phyloP scores from a whole-genome alignment of 2,888 invertebrate genomes.

The Drosophila tripunctata region DNA sequence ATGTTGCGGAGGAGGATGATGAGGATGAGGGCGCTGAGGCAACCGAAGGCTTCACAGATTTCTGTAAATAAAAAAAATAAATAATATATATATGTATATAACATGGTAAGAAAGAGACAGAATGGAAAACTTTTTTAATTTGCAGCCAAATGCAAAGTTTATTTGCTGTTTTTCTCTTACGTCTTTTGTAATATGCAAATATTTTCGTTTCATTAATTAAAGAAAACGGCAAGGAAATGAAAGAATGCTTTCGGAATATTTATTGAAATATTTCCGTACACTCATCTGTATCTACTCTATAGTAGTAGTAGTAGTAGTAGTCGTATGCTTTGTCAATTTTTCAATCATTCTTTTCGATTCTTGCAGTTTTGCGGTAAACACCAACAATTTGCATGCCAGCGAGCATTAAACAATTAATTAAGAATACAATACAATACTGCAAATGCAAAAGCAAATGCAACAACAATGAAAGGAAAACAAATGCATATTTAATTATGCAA shows the following conservation, averaged over 20 bases:
- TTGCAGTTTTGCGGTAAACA: slow-evolving; percentile 24
- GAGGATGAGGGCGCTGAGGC: slow-evolving; percentile 59
- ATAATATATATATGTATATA: background rate
- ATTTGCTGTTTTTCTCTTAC: slow-evolving; percentile 16
- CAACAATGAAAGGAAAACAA: slow-evolving; percentile 38
- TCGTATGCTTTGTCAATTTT: background rate
- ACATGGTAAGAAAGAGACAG: slow-evolving; percentile 1
- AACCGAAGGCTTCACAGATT: slow-evolving; percentile 80
- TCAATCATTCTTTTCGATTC: background rate
- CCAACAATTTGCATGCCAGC: slow-evolving; percentile 33
- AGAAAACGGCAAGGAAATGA: slow-evolving; percentile 7
- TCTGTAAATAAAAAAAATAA: slow-evolving; percentile 70
- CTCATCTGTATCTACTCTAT: background rate
- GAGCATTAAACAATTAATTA: slow-evolving; percentile 36
- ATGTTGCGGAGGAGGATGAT: slow-evolving; percentile 66
- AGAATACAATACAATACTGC: no score
- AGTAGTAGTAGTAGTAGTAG: no score
- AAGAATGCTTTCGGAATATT: background rate
- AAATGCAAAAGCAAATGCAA: slow-evolving; percentile 25
- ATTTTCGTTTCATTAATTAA: slow-evolving; percentile 68
- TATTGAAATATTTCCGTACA: background rate
- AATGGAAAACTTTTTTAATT: slow-evolving; percentile 69
- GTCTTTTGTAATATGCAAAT: slow-evolving; percentile 52
- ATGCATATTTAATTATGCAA: slow-evolving; percentile 74
- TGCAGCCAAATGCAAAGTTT: slow-evolving; percentile 47